Base-by-base conservation (phyloP, 2,113 vertebrate genomes). In the Seriola dumerili region DNA sequence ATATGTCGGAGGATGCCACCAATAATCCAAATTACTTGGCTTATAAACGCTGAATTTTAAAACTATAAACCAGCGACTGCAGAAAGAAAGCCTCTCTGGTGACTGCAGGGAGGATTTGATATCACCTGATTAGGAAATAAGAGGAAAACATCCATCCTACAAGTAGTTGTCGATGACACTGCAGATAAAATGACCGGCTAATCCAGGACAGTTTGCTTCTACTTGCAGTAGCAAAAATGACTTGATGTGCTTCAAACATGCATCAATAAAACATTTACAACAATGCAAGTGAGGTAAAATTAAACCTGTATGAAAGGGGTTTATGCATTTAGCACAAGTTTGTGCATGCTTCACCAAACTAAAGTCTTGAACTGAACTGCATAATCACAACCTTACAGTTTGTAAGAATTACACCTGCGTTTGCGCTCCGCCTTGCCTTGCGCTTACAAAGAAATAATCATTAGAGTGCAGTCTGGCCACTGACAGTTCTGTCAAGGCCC, bases 401-500 rank as follows among this genome's bases (percentile, higher is more conserved):
- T 67, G 3, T 44, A 59, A 55, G 42, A 40, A 57, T 42, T 68
- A 34, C 4, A 4, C 17, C 32, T 36, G 16, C 61, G 21, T 63
- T n/a, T 52, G 19, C 1, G 1, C 52, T 29, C n/a, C 57, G 0
- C 16, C 3, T 16, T 12, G 44, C 21, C 66, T 42, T 78, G 1
- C 34, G 16, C 50, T 65, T 44, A 55, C 48, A 44, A 16, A 40
- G 8, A 63, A 48, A 29, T 29, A 63, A 65, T 44, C 55, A 64
- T 29, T 38, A 50, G 25, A 75, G 7, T 36, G 29, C 19, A 50
- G 29, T 25, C 19, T 34, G 58, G 16, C 29, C 29, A 38, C 32
- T 54, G 21, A 64, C 46, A 74, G 38, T 59, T 64, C 58, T 25
- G 38, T 76, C 23, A 62, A 44, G 21, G 42, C 23, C 64, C 17